Conservation (phyloP, 2,888 invertebrate genomes). For the Trypoxylon attenuatum region DNA sequence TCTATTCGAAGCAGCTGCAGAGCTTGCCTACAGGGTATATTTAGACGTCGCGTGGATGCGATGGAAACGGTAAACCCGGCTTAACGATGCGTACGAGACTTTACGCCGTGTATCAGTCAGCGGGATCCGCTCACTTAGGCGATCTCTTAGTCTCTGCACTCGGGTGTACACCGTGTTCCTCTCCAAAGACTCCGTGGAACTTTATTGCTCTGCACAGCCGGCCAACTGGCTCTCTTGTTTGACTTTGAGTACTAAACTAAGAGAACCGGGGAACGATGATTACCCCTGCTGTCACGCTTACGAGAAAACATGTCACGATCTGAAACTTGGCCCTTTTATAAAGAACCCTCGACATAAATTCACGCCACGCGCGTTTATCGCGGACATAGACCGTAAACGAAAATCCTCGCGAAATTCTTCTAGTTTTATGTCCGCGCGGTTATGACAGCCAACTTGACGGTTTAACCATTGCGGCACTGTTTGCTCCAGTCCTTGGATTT, state of each 20-base stretch:
- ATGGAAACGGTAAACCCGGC: constrained; percentile 52
- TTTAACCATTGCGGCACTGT: background rate
- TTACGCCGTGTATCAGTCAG: constrained; percentile 58
- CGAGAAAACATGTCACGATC: constrained; percentile 53
- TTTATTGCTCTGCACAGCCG: constrained; percentile 42
- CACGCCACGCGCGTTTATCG: constrained; percentile 26
- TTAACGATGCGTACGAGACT: constrained; percentile 59
- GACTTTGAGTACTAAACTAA: constrained; percentile 44
- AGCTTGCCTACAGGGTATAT: constrained; percentile 39
- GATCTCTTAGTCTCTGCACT: constrained; percentile 43
- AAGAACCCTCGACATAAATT: constrained; percentile 40
- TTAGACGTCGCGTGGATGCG: constrained; percentile 47
- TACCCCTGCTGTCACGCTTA: constrained; percentile 47
- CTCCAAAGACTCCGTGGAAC: constrained; percentile 28
- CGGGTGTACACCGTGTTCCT: constrained; percentile 24
- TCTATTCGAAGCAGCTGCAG: background rate
- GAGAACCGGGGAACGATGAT: constrained; percentile 37
- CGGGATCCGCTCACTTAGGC: constrained; percentile 40
- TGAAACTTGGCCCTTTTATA: constrained; percentile 35
- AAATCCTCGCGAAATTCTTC: constrained; percentile 7
- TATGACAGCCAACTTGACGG: background rate
- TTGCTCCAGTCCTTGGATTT: background rate
- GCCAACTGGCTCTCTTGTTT: constrained; percentile 41
- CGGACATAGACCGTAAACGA: background rate
- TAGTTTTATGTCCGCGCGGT: background rate